Evolutionary conservation across 1,140 invertebrate genomes (phyloP).

Genomic region (Eumeta japonica): DNA sequence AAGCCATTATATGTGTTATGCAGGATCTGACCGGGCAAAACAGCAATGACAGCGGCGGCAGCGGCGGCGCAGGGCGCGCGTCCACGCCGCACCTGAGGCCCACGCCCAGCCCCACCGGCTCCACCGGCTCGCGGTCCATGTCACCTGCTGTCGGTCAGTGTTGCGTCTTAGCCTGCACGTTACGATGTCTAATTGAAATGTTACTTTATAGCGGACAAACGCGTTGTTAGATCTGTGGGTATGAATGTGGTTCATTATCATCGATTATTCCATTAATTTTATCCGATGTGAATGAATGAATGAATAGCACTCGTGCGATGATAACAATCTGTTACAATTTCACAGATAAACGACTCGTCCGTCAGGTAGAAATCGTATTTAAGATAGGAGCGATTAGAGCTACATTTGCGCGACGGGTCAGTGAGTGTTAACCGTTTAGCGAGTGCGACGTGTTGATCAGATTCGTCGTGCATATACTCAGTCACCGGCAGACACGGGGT

Average conservation of each 20-base stretch:
- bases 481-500: slow-evolving; percentile 59
- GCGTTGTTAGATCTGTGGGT: background rate
- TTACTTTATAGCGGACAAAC: background rate
- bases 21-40: slow-evolving; percentile 83
- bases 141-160: slow-evolving; percentile 90
- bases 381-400: too few species aligned
- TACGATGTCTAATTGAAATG: background rate
- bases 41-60: slow-evolving; percentile 76
- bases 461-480: slow-evolving; percentile 57
- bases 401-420: too few species aligned
- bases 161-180: slow-evolving; percentile 1
- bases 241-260: background rate
- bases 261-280: background rate
- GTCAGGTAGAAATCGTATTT: too few species aligned
- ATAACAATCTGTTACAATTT: too few species aligned
- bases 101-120: slow-evolving; percentile 89
- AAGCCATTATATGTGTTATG: too few species aligned
- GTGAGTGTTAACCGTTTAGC: too few species aligned
- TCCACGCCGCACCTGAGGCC: slow-evolving; percentile 79
- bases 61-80: slow-evolving; percentile 74
- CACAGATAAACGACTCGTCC: too few species aligned
- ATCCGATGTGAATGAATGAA: too few species aligned
- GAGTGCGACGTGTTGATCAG: slow-evolving; percentile 57
- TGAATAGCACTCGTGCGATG: too few species aligned
- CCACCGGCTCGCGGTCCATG: slow-evolving; percentile 90